A percentile compares a stretch with the other conserved stretches of the same genome.
phyloP scores from a whole-genome alignment of 2,888 invertebrate genomes.

The Xylota segnis region DNA sequence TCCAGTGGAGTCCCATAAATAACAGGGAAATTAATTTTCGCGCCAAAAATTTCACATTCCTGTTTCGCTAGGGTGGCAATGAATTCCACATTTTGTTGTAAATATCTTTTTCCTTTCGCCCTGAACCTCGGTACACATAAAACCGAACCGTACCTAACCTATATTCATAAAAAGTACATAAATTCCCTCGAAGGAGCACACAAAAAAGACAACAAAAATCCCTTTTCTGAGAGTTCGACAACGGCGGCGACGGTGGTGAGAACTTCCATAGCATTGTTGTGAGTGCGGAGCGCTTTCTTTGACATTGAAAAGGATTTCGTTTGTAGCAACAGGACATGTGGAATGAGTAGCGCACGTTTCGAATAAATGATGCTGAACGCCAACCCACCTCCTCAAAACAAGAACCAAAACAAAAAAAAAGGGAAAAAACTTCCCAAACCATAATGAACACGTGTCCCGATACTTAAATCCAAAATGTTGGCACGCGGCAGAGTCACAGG shows the following conservation, averaged over 20 bases:
- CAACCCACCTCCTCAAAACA: neutral
- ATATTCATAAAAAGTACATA: slow-evolving; percentile 28
- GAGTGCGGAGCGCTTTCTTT: slow-evolving; percentile 6
- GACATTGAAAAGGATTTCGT: slow-evolving; percentile 41
- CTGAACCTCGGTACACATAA: slow-evolving; percentile 3
- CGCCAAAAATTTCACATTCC: slow-evolving; percentile 47
- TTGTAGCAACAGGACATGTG: slow-evolving; percentile 48
- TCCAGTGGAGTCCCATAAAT: slow-evolving; percentile 31
- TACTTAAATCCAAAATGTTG: slow-evolving; percentile 36
- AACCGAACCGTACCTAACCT: neutral
- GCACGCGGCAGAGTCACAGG: slow-evolving; percentile 34
- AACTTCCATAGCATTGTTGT: slow-evolving; percentile 11
- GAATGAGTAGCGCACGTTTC: slow-evolving; percentile 29
- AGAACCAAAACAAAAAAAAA: no score
- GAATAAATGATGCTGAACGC: slow-evolving; percentile 23
- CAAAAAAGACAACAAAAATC: neutral
- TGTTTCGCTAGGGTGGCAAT: neutral
- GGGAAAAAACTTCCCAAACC: neutral
- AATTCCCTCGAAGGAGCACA: slow-evolving; percentile 3
- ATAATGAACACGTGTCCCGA: slow-evolving; percentile 55
- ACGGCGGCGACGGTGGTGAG: no score
- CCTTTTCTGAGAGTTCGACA: neutral
- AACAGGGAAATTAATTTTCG: slow-evolving; percentile 48
- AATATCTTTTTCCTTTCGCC: neutral
- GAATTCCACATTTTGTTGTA: slow-evolving; percentile 33